These are phyloP conservation scores for Gallinago undulata DNA, from an alignment of 2,113 vertebrate species.

Conservation along the genomic window DNA sequence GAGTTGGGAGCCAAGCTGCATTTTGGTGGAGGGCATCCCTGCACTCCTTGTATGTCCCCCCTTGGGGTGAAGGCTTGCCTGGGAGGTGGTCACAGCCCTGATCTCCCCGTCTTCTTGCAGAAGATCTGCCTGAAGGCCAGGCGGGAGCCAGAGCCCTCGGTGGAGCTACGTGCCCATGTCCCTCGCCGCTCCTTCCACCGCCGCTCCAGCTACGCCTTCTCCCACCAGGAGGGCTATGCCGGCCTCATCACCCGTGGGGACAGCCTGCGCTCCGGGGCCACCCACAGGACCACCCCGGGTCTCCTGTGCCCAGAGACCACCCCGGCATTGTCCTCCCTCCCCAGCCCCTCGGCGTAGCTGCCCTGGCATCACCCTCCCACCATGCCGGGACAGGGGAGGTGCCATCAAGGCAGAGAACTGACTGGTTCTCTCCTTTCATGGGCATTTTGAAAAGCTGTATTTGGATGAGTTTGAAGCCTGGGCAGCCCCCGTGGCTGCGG, in stretches of 20 bases:
- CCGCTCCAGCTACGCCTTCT: conserved; percentile 84
- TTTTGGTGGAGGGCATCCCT: neutral
- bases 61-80: neutral
- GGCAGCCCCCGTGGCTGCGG: neutral
- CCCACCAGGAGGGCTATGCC: conserved; percentile 79
- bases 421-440: neutral
- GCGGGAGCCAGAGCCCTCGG: neutral
- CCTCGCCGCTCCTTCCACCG: conserved; percentile 30
- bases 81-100: neutral
- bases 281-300: fast-evolving
- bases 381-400: fast-evolving
- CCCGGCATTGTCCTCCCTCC: neutral
- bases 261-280: conserved; percentile 10
- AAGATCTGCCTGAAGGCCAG: neutral
- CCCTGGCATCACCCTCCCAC: neutral
- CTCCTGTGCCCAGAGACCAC: fast-evolving
- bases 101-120: neutral
- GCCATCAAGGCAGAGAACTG: fast-evolving
- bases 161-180: conserved; percentile 65
- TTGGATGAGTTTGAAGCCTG: neutral
- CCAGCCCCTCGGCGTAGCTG: fast-evolving
- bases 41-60: fast-evolving
- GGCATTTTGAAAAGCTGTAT: fast-evolving
- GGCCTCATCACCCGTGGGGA: conserved; percentile 75
- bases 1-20: neutral